These are phyloP conservation scores for Drosophila anomelani DNA, from an alignment of 2,888 invertebrate species.

Conservation along the genomic window DNA sequence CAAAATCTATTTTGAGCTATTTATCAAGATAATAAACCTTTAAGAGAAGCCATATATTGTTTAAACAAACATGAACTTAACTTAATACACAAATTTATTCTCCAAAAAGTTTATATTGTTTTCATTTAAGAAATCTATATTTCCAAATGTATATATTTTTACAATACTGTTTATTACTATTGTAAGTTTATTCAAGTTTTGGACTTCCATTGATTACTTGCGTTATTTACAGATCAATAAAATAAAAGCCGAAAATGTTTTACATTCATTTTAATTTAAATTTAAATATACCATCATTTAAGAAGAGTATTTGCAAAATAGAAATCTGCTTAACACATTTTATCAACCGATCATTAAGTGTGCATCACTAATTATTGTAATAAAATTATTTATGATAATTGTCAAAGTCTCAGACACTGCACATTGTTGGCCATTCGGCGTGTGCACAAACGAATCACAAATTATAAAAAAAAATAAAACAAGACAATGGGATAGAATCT, in stretches of 20 bases:
- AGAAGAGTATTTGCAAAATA: conserved; percentile 49
- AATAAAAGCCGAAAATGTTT: not conserved
- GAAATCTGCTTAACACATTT: conserved; percentile 41
- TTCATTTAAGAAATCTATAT: not conserved
- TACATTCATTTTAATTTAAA: not conserved
- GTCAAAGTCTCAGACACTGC: conserved; percentile 47
- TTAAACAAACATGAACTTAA: not conserved
- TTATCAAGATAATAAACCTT: not conserved
- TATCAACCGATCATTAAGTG: conserved; percentile 61
- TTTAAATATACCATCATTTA: not conserved
- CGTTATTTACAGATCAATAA: too few relatives aligned
- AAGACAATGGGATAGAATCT: not conserved
- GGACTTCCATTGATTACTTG: not conserved
- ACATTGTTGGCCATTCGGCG: conserved; percentile 51
- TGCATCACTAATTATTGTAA: conserved; percentile 73
- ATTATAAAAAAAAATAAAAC: conserved; percentile 19
- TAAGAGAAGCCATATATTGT: not conserved
- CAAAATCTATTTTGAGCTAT: not conserved
- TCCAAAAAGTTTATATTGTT: too few relatives aligned
- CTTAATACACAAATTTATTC: too few relatives aligned
- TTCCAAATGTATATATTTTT: too few relatives aligned
- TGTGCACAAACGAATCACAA: conserved; percentile 29
- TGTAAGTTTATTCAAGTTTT: not conserved
- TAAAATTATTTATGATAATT: conserved; percentile 69
- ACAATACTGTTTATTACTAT: too few relatives aligned